Evolutionary conservation across 2,888 invertebrate species (phyloP).

Genomic region (Lydus trimaculatus): DNA sequence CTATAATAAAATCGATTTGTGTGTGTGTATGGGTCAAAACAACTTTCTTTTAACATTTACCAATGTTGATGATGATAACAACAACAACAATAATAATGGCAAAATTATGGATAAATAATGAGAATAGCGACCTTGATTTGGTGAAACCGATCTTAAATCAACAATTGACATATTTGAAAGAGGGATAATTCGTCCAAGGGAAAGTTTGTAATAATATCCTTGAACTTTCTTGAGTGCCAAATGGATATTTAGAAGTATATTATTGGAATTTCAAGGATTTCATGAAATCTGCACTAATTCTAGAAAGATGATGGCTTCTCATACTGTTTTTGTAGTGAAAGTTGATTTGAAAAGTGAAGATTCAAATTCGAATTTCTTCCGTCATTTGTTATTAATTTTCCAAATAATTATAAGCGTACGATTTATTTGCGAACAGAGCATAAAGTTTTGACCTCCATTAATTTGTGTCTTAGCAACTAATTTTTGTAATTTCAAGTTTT

Average conservation of each 20-base stretch:
- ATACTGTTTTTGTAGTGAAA: too few relatives aligned
- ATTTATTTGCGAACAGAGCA: too few relatives aligned
- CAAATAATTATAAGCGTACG: too few relatives aligned
- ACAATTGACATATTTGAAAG: constrained; percentile 13
- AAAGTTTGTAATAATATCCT: background rate
- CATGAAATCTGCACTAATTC: too few relatives aligned
- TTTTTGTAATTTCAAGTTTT: too few relatives aligned
- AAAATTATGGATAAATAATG: background rate
- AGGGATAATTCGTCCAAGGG: constrained; percentile 2
- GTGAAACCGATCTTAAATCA: constrained; percentile 33
- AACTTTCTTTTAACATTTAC: constrained; percentile 26
- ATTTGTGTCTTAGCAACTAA: too few relatives aligned
- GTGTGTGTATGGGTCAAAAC: constrained; percentile 18
- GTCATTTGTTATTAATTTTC: too few relatives aligned
- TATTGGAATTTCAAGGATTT: background rate
- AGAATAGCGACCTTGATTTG: constrained; percentile 25
- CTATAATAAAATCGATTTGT: constrained; percentile 4
- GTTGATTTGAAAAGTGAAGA: too few relatives aligned
- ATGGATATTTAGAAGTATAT: constrained; percentile 2
- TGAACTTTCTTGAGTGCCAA: constrained; percentile 27
- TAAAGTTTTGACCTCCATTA: too few relatives aligned
- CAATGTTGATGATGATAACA: constrained; percentile 20
- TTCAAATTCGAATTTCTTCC: too few relatives aligned
- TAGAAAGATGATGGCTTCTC: too few relatives aligned
- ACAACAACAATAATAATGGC: too few relatives aligned